Evolutionary conservation across 2,888 invertebrate species (phyloP), one percentile per base, ranked within the genome.

Genomic region (Tenthredo scrophulariae): DNA sequence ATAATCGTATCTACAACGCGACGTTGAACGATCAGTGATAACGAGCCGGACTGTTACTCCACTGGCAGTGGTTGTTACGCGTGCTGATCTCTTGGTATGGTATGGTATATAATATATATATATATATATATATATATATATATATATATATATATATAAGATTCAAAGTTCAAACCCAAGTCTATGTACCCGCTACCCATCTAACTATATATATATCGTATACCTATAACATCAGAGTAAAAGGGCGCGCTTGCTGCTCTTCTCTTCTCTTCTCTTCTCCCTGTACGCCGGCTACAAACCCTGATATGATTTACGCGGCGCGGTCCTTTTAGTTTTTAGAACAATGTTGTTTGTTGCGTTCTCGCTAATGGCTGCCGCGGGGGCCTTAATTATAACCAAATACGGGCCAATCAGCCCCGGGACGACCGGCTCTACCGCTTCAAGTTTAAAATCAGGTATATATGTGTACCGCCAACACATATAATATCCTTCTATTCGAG

Each of bases 371-470:
- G 89, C 87, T 87, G 90, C 88, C 88, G 90, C 88, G 88, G 89
- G 89, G 88, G 89, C 89, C 90, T 90, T 91, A 91, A 91, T 91
- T 91, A 91, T 88, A 90, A 89, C 90, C 91, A 91, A 91, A 91
- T 91, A 91, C 88, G 89, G 88, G 72, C 89, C 91, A 90, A 90
- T 91, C 90, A 89, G 89, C 80, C 80, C 40, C 58, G 37, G 80
- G 80, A 40, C 62, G 80, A 40, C 62, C 54, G 58, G 58, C 22
- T 80, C 62, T 40, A 62, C 80, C 62, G 54, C 80, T 80, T 26
- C 33, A 62, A 10, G 37, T 62, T 40, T n/a, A 29, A 10, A 10
- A 6, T 37, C 40, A 40, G n/a, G 79, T 37, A 29, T 37, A 33
- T 37, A 37, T 37, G 58, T 62, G 62, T 80, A 18, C 15, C 22